Base-by-base conservation (phyloP, 1,140 invertebrate genomes). In the Zeugodacus cucurbitae region DNA sequence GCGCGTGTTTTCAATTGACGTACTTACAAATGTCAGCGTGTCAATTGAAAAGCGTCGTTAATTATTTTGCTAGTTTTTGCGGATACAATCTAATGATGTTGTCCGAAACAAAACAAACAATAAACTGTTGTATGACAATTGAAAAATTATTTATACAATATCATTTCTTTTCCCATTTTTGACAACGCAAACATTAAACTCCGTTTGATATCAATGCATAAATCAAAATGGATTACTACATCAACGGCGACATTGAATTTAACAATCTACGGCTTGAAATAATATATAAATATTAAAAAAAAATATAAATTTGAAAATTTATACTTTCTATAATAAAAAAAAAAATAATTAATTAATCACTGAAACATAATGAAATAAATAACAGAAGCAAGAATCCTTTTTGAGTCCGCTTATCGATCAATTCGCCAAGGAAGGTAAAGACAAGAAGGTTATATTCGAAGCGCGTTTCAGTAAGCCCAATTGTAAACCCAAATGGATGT, bases 381-480 rank as follows among this genome's bases (percentile, higher is more conserved):
- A 87, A 89, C 89, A 99, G 98, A 99, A 99, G 96, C 96, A 96
- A 94, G 99, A 99, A 92, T 96, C 96, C 88, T 99, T 99, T 96
- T 95, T 98, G 91, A 98, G 98, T 94, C 98, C 98, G 88, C 95
- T 99, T 89, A 96, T 99, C 90, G 98, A 99, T 94, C 96, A 98
- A 94, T 97, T 97, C 91, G 97, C 97, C 67, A 99, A 99, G 92
- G 98, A 99, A 95, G 98, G 98, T 90, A 99, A 99, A 94, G 99
- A 99, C 93, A 99, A 99, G 93, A 98, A 98, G 93, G 97, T 97
- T 87, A 95, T 96, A 11, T 98, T 99, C 91, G 98, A 98, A 94
- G 97, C 96, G 70, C 96, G 97, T 90, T 99, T 98, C 94, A 97
- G 97, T 85, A 98, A 98, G 94, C 95, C 97, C 17, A 98, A 98